Percentiles rank a stretch among this genome's conserved stretches.
phyloP scores from a whole-genome alignment of 1,140 invertebrate species.

The Acromyrmex echinatior region DNA sequence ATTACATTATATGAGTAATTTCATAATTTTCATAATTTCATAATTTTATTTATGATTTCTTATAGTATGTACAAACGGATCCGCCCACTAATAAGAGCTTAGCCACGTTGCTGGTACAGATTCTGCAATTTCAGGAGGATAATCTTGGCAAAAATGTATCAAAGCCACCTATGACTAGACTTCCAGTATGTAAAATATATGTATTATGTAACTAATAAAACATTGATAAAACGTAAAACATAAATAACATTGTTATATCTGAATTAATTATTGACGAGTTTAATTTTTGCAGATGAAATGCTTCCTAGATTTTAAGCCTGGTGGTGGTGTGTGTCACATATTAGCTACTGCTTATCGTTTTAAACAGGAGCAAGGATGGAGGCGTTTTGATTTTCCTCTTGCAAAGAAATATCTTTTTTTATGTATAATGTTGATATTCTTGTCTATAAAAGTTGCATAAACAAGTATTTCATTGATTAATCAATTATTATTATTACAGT shows the following conservation, averaged over 20 bases:
- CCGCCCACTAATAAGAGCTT: slow-evolving; percentile 97
- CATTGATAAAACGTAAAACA: neutral
- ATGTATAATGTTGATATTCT: slow-evolving; percentile 12
- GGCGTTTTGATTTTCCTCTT: slow-evolving; percentile 94
- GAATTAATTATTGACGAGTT: slow-evolving; percentile 25
- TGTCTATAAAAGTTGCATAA: slow-evolving; percentile 8
- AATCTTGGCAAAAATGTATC: slow-evolving; percentile 97
- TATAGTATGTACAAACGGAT: slow-evolving; percentile 95
- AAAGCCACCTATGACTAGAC: slow-evolving; percentile 93
- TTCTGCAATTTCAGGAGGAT: slow-evolving; percentile 98
- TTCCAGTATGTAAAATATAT: slow-evolving; percentile 90
- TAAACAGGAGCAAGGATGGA: slow-evolving; percentile 98
- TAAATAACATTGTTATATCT: neutral
- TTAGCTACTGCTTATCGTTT: slow-evolving; percentile 97
- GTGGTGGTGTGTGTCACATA: slow-evolving; percentile 96
- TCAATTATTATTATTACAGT: slow-evolving; percentile 87
- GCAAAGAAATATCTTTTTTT: neutral
- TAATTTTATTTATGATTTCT: slow-evolving; percentile 49
- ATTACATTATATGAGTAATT: neutral
- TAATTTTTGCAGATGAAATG: slow-evolving; percentile 92
- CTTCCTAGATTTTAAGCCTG: slow-evolving; percentile 98
- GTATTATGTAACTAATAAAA: neutral
- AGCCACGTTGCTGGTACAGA: slow-evolving; percentile 93
- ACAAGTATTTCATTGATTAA: neutral
- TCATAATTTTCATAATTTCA: neutral